Base-by-base conservation (phyloP, 2,797 vertebrate genomes). In the Ceyx erithaca region DNA sequence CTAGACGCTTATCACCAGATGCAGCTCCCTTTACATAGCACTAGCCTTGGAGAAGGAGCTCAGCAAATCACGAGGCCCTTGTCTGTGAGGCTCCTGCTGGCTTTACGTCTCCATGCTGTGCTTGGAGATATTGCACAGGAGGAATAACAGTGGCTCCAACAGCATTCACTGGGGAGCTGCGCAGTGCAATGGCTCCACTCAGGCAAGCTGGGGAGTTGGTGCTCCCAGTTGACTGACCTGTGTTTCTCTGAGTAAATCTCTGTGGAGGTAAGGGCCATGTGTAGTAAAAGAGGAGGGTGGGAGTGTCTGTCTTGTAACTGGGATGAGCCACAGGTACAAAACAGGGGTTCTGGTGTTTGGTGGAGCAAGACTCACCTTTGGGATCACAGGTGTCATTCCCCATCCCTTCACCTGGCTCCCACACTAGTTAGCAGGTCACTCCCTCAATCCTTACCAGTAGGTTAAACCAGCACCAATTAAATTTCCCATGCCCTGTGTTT, bases 1-100 rank as follows among this genome's bases (percentile, higher is more conserved):
- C 90, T 63, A 90, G 45, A n/a, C 0, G 3, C 69, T 95, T 94
- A 87, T 96, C 62, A 2, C 40, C 76, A 78, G 79, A 59, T 51
- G 46, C 90, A 94, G 86, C 66, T 93, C 69, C 66, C 14, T 17
- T 63, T 83, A 67, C 0, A 0, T 13, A 46, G 31, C 2, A 0
- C 43, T 49, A 80, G 55, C 72, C 81, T 92, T 90, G 84, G 59
- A 92, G 77, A 80, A 94, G 59, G 66, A 43, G 78, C 63, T 85
- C 55, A 69, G 72, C 46, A 88, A 66, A 90, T 80, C 81, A 75
- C 0, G 2, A 86, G 23, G 45, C 62, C 72, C 76, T 92, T 58
- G 51, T 84, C 66, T 85, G 61, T 0, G 2, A 66, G 69, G 51
- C n/a, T 94, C 25, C 72, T 40, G 20, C 58, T 76, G 58, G 30